Base-by-base conservation (phyloP, 2,888 invertebrate genomes). In the Lysandra bellargus region DNA sequence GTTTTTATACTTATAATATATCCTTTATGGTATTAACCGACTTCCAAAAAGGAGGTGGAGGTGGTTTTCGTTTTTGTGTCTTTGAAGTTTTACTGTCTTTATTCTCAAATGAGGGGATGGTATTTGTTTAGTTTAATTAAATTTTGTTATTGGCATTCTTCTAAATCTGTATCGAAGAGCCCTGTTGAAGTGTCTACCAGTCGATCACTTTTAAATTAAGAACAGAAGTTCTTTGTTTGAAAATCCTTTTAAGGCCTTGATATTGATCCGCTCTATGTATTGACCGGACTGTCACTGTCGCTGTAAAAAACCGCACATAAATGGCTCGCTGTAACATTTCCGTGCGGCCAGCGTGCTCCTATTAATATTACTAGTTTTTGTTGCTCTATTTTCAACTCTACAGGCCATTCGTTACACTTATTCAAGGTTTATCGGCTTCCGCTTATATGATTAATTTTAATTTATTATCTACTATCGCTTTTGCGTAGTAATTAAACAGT, bases 361-460 rank as follows among this genome's bases (percentile, higher is more conserved):
- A 57, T 33, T 76, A 57, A 30, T 76, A 76, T 33, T 23, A 30
- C 30, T 30, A 57, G 57, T 76, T 53, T 75, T 75, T 75, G 53
- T 76, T 76, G 76, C 49, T 53, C 49, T 76, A 76, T 76, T 76
- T 76, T 57, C 30, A 53, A 76, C 30, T 53, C 76, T 14, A 76
- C 49, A 14, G 14, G 33, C 33, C 49, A 33, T 30, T 76, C 33
- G 53, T 76, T 76, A 76, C 17, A 76, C 33, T 33, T 30, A 33
- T 76, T 76, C 76, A 76, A 76, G 76, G 76, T 76, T 76, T 57
- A 30, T 33, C n/a, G 23, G 33, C 53, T 76, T 53, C 76, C 76
- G 76, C 33, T 76, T 76, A n/a, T 76, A 76, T 76, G 33, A 12
- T 76, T 14, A 17, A 33, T 57, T 57, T 69, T 69, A 37, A 69